phyloP scores from a whole-genome alignment of 1,140 invertebrate species.

The Stegodyphus mimosarum region DNA sequence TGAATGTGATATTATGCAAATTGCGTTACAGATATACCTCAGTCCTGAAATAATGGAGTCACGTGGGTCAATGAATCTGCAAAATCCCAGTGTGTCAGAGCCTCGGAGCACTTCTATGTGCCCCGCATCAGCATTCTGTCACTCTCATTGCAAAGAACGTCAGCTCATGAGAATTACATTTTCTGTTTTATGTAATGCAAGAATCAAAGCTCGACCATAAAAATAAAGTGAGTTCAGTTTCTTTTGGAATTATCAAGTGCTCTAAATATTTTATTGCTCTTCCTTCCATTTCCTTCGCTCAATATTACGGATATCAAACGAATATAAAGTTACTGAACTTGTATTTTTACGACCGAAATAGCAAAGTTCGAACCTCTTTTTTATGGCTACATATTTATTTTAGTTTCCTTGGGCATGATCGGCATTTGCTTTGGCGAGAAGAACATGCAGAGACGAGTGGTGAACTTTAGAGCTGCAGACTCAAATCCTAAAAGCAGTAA shows the following conservation, averaged over 20 bases:
- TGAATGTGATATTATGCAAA: no score
- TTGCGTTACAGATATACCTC: no score
- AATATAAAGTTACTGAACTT: slow-evolving; percentile 44
- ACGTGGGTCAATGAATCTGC: no score
- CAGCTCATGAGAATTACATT: no score
- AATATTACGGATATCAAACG: slow-evolving; percentile 35
- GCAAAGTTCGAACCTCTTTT: slow-evolving; percentile 48
- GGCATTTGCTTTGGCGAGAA: neutral
- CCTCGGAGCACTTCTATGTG: no score
- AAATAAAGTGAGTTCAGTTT: slow-evolving; percentile 43
- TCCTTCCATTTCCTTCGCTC: slow-evolving; percentile 30
- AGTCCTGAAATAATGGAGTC: no score
- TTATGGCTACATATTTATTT: slow-evolving; percentile 54
- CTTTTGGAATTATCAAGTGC: slow-evolving; percentile 51
- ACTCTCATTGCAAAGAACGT: no score
- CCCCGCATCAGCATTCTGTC: no score
- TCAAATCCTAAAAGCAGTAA: no score
- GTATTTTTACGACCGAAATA: slow-evolving; percentile 49
- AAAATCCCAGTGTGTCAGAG: no score
- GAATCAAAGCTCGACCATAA: slow-evolving; percentile 40
- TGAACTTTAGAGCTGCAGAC: neutral
- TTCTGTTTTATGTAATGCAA: no score
- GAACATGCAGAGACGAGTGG: neutral
- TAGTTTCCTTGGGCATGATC: slow-evolving; percentile 30
- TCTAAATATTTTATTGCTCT: slow-evolving; percentile 49